Percentiles rank a stretch among this genome's conserved stretches.
Evolutionary conservation across 2,797 vertebrate species (phyloP).

Genomic region (Eleutherodactylus coqui): DNA sequence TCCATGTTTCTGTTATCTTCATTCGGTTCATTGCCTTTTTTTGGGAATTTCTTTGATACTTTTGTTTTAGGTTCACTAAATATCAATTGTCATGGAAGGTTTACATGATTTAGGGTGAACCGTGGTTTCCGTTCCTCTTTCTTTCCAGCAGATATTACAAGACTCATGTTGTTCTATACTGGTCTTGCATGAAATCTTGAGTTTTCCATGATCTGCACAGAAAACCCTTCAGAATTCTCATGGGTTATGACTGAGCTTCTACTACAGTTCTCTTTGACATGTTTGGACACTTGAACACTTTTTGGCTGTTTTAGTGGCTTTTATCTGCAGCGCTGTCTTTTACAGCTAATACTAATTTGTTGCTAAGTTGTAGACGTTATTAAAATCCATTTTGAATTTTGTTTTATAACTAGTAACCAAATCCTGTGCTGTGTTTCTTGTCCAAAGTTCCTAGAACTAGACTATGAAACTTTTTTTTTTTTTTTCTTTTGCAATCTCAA

Average conservation of each 20-base stretch:
- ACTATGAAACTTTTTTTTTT: too few relatives aligned
- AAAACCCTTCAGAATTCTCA: neutral
- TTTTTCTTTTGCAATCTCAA: neutral
- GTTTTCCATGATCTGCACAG: neutral
- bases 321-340: neutral
- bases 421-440: too few relatives aligned
- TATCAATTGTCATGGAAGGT: neutral
- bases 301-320: too few relatives aligned
- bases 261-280: neutral
- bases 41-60: neutral
- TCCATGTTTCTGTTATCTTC: neutral
- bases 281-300: neutral
- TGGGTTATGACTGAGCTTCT: constrained; percentile 18
- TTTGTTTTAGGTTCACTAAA: neutral
- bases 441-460: too few relatives aligned
- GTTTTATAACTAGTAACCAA: too few relatives aligned
- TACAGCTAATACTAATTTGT: neutral
- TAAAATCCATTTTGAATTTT: too few relatives aligned
- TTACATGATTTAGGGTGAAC: neutral
- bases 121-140: neutral
- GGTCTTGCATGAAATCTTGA: neutral
- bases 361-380: too few relatives aligned
- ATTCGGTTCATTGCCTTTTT: neutral
- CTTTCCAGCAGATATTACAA: neutral
- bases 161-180: neutral